These are phyloP conservation scores for Chelonus formosanus DNA, from an alignment of 2,888 invertebrate species.

Conservation along the genomic window DNA sequence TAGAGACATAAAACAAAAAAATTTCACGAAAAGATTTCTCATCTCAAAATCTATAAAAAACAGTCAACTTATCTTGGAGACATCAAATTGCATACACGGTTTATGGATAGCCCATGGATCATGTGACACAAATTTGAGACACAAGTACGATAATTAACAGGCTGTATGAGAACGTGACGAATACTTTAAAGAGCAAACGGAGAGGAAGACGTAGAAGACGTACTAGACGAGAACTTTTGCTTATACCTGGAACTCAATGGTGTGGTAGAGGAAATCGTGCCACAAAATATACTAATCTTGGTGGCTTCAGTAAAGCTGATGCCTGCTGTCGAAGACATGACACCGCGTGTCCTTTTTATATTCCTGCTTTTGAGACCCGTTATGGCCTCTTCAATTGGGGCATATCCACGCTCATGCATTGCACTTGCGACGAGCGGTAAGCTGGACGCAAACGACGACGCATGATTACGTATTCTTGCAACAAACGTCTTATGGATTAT, in stretches of 20 bases:
- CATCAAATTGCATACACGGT: no score
- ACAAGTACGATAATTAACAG: slow-evolving; percentile 12
- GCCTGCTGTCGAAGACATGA: slow-evolving; percentile 87
- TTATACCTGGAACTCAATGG: slow-evolving; percentile 92
- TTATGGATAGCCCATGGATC: no score
- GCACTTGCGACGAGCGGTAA: slow-evolving; percentile 90
- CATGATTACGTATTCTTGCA: slow-evolving; percentile 7
- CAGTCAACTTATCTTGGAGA: no score
- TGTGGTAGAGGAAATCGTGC: slow-evolving; percentile 90
- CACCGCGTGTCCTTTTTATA: slow-evolving; percentile 83
- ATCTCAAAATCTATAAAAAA: no score
- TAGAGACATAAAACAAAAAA: no score
- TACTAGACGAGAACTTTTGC: slow-evolving; percentile 73
- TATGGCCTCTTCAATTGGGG: slow-evolving; percentile 90
- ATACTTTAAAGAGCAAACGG: slow-evolving; percentile 34
- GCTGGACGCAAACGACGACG: slow-evolving; percentile 19
- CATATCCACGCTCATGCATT: slow-evolving; percentile 90
- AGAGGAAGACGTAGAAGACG: slow-evolving; percentile 67
- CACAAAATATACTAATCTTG: slow-evolving; percentile 81
- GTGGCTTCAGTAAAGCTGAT: slow-evolving; percentile 84
- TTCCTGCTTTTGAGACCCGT: slow-evolving; percentile 83
- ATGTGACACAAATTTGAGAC: not conserved
- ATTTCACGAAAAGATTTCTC: no score
- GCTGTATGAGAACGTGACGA: slow-evolving; percentile 4
- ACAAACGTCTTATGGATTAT: not conserved